Evolutionary conservation across 2,113 vertebrate genomes (phyloP).

Genomic region (Rana temporaria): DNA sequence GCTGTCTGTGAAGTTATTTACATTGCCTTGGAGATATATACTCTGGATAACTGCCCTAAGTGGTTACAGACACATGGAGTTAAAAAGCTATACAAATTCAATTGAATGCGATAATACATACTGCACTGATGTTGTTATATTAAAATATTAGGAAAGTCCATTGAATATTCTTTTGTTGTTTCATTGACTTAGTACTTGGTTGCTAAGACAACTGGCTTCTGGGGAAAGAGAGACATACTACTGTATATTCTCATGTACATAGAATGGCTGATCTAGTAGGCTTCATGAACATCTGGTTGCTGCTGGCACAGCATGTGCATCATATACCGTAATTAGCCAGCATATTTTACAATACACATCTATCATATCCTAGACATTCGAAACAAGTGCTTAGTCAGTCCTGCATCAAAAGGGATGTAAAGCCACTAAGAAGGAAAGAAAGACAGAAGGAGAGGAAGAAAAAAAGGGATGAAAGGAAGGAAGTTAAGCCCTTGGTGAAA

Average conservation of each 20-base stretch:
- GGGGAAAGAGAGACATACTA: not conserved
- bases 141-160: not conserved
- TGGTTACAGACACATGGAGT: slow-evolving; percentile 68
- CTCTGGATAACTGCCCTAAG: slow-evolving; percentile 67
- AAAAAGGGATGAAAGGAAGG: too few relatives aligned
- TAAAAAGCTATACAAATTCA: slow-evolving; percentile 54
- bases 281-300: not conserved
- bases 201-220: not conserved
- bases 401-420: too few relatives aligned
- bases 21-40: slow-evolving; percentile 60
- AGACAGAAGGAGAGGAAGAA: too few relatives aligned
- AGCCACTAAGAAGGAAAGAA: too few relatives aligned
- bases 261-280: not conserved
- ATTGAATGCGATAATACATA: slow-evolving; percentile 58
- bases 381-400: not conserved
- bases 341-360: not conserved
- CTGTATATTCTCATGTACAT: not conserved
- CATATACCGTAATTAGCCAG: not conserved
- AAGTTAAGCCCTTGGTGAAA: too few relatives aligned
- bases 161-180: not conserved
- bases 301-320: not conserved
- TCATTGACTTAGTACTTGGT: not conserved
- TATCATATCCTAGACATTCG: not conserved
- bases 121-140: not conserved
- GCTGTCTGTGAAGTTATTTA: slow-evolving; percentile 69